Conservation (phyloP, 2,888 invertebrate genomes). For the Argyresthia goedartella region DNA sequence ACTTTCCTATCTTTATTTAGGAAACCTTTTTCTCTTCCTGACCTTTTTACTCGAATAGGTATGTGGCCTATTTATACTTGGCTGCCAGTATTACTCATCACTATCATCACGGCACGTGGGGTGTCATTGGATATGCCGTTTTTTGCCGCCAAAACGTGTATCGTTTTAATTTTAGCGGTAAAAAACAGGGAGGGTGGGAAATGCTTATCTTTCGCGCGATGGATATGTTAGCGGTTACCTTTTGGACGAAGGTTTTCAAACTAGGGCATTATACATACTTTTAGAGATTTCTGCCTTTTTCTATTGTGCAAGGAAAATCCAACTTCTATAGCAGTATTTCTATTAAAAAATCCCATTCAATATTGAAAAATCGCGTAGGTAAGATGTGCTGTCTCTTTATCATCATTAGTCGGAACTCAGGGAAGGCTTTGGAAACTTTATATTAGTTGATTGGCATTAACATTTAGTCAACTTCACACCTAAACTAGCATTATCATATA, state of each 20-base stretch:
- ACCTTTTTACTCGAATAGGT: conserved; percentile 5
- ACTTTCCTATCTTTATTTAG: conserved; percentile 50
- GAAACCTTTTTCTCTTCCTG: conserved; percentile 33
- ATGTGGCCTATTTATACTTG: too few species aligned
- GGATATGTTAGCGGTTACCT: conserved; percentile 52
- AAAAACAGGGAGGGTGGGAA: conserved; percentile 32
- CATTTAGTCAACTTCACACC: too few species aligned
- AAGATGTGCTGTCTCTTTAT: too few species aligned
- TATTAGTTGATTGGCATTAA: not conserved
- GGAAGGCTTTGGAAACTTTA: not conserved
- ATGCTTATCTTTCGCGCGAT: conserved; percentile 59
- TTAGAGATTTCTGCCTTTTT: not conserved
- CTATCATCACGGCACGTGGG: conserved; percentile 21
- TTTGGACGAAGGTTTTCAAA: conserved; percentile 29
- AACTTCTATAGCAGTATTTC: not conserved
- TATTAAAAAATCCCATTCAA: not conserved
- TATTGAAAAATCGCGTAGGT: not conserved
- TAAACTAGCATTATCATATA: too few species aligned
- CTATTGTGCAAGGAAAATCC: not conserved
- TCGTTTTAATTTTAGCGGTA: conserved; percentile 44
- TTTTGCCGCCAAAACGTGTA: conserved; percentile 25
- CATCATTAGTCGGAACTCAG: not conserved
- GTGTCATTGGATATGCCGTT: conserved; percentile 32
- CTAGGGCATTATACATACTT: conserved; percentile 9
- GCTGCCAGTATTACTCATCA: conserved; percentile 7